Conservation (phyloP, 2,888 invertebrate species). For the Cantharis lateralis region DNA sequence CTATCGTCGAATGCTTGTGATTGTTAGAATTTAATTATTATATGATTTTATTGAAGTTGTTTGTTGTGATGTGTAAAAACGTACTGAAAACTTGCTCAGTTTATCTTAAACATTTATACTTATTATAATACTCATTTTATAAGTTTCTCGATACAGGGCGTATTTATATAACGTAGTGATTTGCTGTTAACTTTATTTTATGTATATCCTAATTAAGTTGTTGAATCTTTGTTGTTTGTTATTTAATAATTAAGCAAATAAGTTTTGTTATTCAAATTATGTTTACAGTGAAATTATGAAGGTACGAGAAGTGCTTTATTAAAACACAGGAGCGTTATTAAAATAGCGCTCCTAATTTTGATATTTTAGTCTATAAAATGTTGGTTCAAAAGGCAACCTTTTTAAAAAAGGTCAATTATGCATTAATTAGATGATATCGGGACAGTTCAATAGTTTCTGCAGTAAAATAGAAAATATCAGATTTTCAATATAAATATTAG, state of each 20-base stretch:
- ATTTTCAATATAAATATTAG: no score
- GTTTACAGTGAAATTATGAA: neutral
- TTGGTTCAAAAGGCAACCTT: neutral
- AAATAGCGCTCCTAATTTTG: neutral
- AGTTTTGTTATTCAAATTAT: neutral
- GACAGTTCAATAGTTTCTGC: no score
- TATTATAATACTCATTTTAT: neutral
- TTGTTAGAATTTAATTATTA: slow-evolving; percentile 4
- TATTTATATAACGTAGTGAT: neutral
- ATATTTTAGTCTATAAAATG: neutral
- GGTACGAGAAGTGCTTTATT: neutral
- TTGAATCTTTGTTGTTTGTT: neutral
- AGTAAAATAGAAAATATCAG: no score
- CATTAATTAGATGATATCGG: neutral
- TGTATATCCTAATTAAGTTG: neutral
- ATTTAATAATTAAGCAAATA: neutral
- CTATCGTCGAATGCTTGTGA: neutral
- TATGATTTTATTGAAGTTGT: slow-evolving; percentile 19
- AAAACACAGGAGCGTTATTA: neutral
- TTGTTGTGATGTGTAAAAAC: slow-evolving; percentile 12
- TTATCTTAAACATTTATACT: neutral
- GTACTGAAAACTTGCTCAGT: slow-evolving; percentile 28
- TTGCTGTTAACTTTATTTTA: neutral
- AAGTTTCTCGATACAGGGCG: neutral
- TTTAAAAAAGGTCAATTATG: neutral